A percentile compares a stretch with the other conserved stretches of the same genome.
Conservation (phyloP, 2,113 vertebrate species). For the Saguinus midas region DNA sequence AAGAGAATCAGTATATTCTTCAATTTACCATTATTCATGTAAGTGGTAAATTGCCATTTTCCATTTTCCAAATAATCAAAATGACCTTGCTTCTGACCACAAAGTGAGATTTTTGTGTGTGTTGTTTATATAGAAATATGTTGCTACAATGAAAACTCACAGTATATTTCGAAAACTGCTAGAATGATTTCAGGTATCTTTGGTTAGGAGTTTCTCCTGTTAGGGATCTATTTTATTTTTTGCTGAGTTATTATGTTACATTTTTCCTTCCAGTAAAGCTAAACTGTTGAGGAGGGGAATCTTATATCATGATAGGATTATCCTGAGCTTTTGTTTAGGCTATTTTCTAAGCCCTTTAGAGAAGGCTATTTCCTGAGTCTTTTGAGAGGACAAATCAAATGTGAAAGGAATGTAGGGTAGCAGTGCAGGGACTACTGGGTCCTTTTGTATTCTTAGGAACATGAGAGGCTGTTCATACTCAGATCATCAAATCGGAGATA, state of each 20-base stretch:
- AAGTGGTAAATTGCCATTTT: conserved; percentile 39
- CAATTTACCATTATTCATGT: conserved; percentile 20
- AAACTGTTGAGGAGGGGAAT: background rate
- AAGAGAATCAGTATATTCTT: conserved; percentile 44
- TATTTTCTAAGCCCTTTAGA: background rate
- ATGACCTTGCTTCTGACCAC: background rate
- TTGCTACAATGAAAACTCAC: conserved; percentile 16
- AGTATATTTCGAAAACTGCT: conserved; percentile 19
- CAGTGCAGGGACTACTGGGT: background rate
- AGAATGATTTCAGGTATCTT: background rate
- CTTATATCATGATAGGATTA: background rate
- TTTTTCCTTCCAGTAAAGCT: background rate
- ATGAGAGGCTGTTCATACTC: background rate
- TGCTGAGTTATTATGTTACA: background rate
- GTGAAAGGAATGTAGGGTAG: background rate
- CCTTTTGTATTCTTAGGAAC: background rate
- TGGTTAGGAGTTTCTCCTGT: background rate
- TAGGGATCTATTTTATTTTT: background rate
- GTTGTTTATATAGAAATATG: background rate
- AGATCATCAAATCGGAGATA: background rate
- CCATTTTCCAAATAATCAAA: conserved; percentile 36
- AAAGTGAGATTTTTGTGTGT: background rate
- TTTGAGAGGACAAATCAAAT: background rate
- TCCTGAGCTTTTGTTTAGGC: background rate
- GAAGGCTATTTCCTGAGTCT: background rate